Base-by-base conservation (phyloP, 2,888 invertebrate species). In the Thereva unica region DNA sequence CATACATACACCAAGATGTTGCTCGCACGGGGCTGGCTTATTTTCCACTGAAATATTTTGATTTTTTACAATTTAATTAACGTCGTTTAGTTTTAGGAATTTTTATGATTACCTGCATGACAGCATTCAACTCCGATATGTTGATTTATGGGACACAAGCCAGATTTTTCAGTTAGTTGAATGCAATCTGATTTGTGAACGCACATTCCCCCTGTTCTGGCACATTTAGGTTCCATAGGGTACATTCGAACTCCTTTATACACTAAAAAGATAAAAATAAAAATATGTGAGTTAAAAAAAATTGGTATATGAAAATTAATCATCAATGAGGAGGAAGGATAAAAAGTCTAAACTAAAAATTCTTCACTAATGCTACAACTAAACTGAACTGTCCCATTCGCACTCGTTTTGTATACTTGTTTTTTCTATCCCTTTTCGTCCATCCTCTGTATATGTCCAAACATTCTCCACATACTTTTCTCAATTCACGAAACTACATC, bases 121-220 rank as follows among this genome's bases (percentile, higher is more conserved):
- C 80, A 80, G 67, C 80, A 80, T 66, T 80, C 80, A 8, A 78
- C 78, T 7, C 80, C 80, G 9, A 71, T 64, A 44, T 75, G 72
- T 9, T 71, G 41, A 57, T 76, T 78, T 5, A 74, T 70, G 63
- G 78, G 78, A 56, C 80, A 80, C 7, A 80, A 72, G 10, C 80
- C 79, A 65, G 70, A 74, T 56, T 75, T 78, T 34, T 75, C 75
- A 7, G 80, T 77, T 4, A 73, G 74, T 42, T 74, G 72, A 3
- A 71, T 69, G 47, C 80, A 80, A 61, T 80, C 80, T 9, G 44
- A 70, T 63, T 67, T 71, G 10, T 76, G 74, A 5, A 80, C 80
- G 50, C 80, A 80, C 4, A 79, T 68, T 0, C 80, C 80, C 8
- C 80, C 80, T 0, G 79, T 74, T 71, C 80, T 67, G 3, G 74